phyloP scores from a whole-genome alignment of 2,888 invertebrate genomes.

The Odontocerum albicorne region DNA sequence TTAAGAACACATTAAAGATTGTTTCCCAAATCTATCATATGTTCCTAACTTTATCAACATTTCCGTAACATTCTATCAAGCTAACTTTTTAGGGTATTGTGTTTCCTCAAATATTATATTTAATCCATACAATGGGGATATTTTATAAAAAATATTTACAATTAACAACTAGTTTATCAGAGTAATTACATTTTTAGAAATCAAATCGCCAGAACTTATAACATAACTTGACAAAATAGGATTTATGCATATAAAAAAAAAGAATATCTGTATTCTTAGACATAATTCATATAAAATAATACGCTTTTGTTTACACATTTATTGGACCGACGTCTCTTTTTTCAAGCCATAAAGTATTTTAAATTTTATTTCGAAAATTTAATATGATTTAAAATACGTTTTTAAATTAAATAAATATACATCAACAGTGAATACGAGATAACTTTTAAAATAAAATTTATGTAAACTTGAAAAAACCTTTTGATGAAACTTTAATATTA shows the following conservation, averaged over 20 bases:
- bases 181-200: slow-evolving; percentile 10
- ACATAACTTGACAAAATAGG: slow-evolving; percentile 19
- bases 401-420: no score
- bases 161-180: slow-evolving; percentile 6
- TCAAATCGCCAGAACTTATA: slow-evolving; percentile 8
- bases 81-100: slow-evolving; percentile 10
- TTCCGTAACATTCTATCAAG: slow-evolving; percentile 15
- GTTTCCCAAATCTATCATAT: slow-evolving; percentile 7
- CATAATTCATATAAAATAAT: neutral
- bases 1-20: slow-evolving; percentile 24
- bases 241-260: slow-evolving; percentile 13
- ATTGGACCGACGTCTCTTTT: slow-evolving; percentile 11
- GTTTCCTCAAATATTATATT: neutral
- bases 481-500: no score
- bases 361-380: neutral
- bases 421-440: no score
- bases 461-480: no score
- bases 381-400: neutral
- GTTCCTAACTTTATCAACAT: neutral
- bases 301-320: slow-evolving; percentile 5
- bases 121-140: slow-evolving; percentile 5
- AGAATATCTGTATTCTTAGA: neutral
- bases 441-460: no score
- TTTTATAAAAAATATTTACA: slow-evolving; percentile 14
- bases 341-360: slow-evolving; percentile 8